Base-by-base conservation (phyloP, 2,888 invertebrate genomes). In the Sesia bembeciformis region DNA sequence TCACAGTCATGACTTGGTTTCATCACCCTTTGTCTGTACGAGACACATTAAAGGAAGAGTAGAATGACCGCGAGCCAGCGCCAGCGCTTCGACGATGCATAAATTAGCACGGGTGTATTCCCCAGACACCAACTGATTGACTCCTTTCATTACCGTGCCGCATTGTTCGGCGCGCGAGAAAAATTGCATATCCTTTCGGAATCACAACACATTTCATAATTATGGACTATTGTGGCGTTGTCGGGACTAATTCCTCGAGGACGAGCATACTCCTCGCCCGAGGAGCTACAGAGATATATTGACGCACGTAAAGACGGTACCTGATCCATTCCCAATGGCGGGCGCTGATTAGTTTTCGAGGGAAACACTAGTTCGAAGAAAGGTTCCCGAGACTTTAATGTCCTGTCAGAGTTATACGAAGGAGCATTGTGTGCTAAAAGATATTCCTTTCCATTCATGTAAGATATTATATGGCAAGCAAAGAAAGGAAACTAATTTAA, bases 181-280 rank as follows among this genome's bases (percentile, higher is more conserved):
- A 86, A 85, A 86, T 86, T 81, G 72, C 81, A 70, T 65, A 76
- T 79, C 79, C 80, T 76, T 79, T 79, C 67, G 72, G 78, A 84
- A 84, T 86, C 78, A 81, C 85, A 81, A 86, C 86, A 87, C 88
- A 87, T 87, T 87, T 89, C 89, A 88, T 87, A 88, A 89, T 89
- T 88, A 89, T 88, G 85, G 89, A 81, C 86, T 85, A 89, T 89
- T 89, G 89, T 89, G 81, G 76, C 67, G 76, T 78, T 81, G 88
- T 84, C 81, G 66, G 74, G 71, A 73, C 72, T 84, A 85, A 86
- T 87, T 83, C 74, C 73, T 73, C 66, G 72, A 67, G 66, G 77
- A 83, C 75, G 74, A 69, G 69, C 68, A 69, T 69, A 70, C 75
- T 78, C 74, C 65, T 74, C 76, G 78, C 77, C 73, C 72, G 69